These are phyloP conservation scores for Phrixothrix hirtus DNA, from an alignment of 2,888 invertebrate genomes.

Conservation along the genomic window DNA sequence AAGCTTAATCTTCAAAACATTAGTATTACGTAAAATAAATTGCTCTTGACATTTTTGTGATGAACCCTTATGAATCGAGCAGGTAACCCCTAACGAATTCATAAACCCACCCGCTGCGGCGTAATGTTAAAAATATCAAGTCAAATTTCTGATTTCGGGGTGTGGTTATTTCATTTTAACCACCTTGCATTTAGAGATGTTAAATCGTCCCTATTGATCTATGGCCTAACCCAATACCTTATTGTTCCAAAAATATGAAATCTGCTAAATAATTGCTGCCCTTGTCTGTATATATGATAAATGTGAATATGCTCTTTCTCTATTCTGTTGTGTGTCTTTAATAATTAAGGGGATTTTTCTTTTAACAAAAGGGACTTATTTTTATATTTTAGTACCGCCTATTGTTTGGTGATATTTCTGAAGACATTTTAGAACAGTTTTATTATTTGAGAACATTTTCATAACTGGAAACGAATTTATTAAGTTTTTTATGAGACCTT, in stretches of 20 bases:
- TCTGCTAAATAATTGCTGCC: constrained; percentile 44
- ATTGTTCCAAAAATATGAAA: constrained; percentile 50
- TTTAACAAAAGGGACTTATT: constrained; percentile 6
- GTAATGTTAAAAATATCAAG: constrained; percentile 46
- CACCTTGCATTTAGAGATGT: constrained; percentile 50
- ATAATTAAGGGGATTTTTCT: constrained; percentile 18
- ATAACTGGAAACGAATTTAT: neutral
- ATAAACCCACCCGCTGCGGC: constrained; percentile 42
- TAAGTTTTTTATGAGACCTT: neutral
- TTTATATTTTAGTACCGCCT: neutral
- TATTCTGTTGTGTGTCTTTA: constrained; percentile 2
- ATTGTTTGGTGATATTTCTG: neutral
- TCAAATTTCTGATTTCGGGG: constrained; percentile 45
- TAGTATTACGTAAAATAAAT: constrained; percentile 1
- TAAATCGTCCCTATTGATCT: constrained; percentile 46
- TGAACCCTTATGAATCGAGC: constrained; percentile 13
- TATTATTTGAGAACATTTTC: too few species aligned
- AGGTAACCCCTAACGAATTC: constrained; percentile 19
- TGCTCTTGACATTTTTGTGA: neutral
- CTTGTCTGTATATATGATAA: constrained; percentile 38
- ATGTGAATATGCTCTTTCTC: constrained; percentile 26
- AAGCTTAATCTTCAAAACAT: too few species aligned
- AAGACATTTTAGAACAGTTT: too few species aligned
- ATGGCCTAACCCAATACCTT: constrained; percentile 30
- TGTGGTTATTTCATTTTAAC: constrained; percentile 48